Evolutionary conservation across 2,113 vertebrate species (phyloP).

Genomic region (Dipodomys merriami): DNA sequence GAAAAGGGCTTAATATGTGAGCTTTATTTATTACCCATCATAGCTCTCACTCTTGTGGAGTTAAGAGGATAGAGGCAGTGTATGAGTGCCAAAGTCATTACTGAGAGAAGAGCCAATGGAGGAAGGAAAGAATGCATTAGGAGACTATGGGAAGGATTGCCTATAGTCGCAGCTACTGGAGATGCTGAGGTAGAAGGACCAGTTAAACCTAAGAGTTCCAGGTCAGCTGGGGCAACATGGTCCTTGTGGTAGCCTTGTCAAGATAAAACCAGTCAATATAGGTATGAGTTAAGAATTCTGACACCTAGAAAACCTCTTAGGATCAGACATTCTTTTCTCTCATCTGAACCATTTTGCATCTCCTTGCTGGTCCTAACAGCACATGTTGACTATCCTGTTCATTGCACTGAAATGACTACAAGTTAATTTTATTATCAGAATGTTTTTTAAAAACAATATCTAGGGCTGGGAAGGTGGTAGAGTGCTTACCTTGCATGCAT

Average conservation of each 20-base stretch:
- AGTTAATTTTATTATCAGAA: slow-evolving; percentile 1
- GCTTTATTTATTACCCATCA: not conserved
- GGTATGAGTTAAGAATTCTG: not conserved
- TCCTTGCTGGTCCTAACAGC: not conserved
- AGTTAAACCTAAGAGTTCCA: not conserved
- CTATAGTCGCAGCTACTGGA: not conserved
- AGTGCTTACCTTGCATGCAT: too few relatives aligned
- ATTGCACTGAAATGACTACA: not conserved
- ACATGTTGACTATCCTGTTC: not conserved
- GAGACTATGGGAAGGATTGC: not conserved
- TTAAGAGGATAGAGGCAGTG: not conserved
- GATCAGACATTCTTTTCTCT: not conserved
- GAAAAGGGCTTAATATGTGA: not conserved
- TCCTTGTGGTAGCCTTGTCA: not conserved
- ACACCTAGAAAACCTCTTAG: not conserved
- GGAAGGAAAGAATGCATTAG: not conserved
- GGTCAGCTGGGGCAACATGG: not conserved
- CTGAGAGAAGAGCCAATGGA: not conserved
- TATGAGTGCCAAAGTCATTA: not conserved
- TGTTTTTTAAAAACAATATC: not conserved
- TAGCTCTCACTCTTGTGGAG: not conserved
- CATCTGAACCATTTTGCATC: not conserved
- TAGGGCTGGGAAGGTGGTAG: too few relatives aligned
- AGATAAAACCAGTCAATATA: not conserved
- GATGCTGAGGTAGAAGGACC: not conserved